Percentiles rank a stretch among this genome's conserved stretches.
Conservation (phyloP, 2,113 vertebrate genomes). For the Suncus etruscus region DNA sequence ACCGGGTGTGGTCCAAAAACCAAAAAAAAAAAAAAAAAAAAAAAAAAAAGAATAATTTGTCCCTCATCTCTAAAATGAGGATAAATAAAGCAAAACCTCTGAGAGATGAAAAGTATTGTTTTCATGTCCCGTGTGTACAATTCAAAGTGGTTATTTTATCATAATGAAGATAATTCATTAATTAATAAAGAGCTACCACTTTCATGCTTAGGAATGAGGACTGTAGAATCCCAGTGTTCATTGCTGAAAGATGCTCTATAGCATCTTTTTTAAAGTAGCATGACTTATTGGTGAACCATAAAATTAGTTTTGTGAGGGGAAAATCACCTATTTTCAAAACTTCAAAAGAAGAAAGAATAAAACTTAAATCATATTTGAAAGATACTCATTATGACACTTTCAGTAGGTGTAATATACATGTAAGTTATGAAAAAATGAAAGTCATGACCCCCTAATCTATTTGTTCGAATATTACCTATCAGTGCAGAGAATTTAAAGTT, state of each 20-base stretch:
- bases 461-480: not conserved
- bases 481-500: not conserved
- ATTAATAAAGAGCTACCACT: not conserved
- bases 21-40: too few species aligned
- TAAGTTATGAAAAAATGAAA: slow-evolving; percentile 29
- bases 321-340: not conserved
- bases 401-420: not conserved
- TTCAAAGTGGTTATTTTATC: not conserved
- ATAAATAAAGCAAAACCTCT: slow-evolving; percentile 11
- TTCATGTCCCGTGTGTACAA: not conserved
- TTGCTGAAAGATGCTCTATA: accelerated
- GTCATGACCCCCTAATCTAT: not conserved
- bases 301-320: slow-evolving; percentile 21
- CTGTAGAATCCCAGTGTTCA: not conserved
- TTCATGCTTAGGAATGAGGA: not conserved
- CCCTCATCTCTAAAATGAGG: not conserved
- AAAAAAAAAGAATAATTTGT: not conserved
- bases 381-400: not conserved
- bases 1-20: too few species aligned
- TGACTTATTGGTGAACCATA: not conserved
- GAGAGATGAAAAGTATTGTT: not conserved
- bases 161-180: not conserved
- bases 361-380: not conserved
- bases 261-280: not conserved
- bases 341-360: not conserved